These are phyloP conservation scores for Rhopalosiphum nymphaeae DNA, from an alignment of 2,888 invertebrate species.

Conservation along the genomic window DNA sequence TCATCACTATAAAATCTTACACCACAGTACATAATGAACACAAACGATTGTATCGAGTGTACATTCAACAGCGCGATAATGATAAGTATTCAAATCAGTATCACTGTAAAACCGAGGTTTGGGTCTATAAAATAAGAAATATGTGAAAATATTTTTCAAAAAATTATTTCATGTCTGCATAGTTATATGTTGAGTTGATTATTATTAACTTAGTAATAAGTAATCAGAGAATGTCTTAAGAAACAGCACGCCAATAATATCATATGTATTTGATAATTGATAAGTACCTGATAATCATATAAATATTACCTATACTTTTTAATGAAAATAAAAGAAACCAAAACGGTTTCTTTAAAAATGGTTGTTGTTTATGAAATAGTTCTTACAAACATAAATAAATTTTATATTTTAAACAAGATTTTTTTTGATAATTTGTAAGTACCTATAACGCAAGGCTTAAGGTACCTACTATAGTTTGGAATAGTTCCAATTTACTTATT, in stretches of 20 bases:
- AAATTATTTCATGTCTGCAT: neutral
- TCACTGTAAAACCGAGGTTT: neutral
- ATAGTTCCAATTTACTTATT: neutral
- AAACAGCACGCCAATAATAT: neutral
- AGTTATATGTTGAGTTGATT: neutral
- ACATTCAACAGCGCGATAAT: neutral
- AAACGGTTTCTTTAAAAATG: neutral
- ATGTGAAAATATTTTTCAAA: neutral
- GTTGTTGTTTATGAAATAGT: neutral
- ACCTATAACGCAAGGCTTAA: neutral
- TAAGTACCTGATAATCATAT: neutral
- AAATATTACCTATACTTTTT: neutral
- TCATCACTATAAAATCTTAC: neutral
- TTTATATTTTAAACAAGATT: neutral
- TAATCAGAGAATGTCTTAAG: neutral
- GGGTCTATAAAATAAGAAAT: neutral
- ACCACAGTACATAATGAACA: neutral
- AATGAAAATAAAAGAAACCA: neutral
- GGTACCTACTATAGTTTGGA: neutral
- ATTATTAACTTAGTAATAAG: neutral
- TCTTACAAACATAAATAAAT: neutral
- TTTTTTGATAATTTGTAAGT: neutral
- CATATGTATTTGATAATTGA: no score
- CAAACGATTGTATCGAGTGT: neutral
- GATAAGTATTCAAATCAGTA: neutral